phyloP scores from a whole-genome alignment of 2,888 invertebrate genomes.

The Adela reaumurella region DNA sequence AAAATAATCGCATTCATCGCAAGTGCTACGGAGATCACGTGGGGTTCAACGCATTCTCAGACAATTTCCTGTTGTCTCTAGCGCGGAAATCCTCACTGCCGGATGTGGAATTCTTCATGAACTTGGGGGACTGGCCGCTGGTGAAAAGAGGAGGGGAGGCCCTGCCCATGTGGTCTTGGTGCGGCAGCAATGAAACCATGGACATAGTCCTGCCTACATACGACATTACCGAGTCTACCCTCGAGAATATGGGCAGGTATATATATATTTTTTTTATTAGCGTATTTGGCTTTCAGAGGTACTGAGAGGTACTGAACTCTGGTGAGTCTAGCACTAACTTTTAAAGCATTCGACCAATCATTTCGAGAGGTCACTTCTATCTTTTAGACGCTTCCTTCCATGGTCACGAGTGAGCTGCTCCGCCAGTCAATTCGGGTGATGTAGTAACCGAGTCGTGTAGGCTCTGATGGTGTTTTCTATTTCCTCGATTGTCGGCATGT shows the following conservation, averaged over 20 bases:
- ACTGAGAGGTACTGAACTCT: too few relatives aligned
- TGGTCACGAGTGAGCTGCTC: too few relatives aligned
- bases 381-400: too few relatives aligned
- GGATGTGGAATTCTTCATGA: conserved; percentile 85
- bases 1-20: conserved; percentile 78
- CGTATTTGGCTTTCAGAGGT: too few relatives aligned
- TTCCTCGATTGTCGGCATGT: too few relatives aligned
- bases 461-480: too few relatives aligned
- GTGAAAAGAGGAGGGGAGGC: conserved; percentile 51
- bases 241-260: conserved; percentile 92
- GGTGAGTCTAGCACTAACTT: too few relatives aligned
- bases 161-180: conserved; percentile 93
- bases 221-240: conserved; percentile 86
- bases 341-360: too few relatives aligned
- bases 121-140: conserved; percentile 95
- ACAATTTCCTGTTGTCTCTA: conserved; percentile 79
- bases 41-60: conserved; percentile 94
- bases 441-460: too few relatives aligned
- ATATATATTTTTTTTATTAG: too few relatives aligned
- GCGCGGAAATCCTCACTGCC: conserved; percentile 77
- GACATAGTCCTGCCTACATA: conserved; percentile 96
- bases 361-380: too few relatives aligned
- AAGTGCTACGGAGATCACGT: conserved; percentile 92
- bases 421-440: too few relatives aligned
- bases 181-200: conserved; percentile 78